These are phyloP conservation scores for Catostylus mosaicus DNA, from an alignment of 30 jellyfish, hydroid and myxozoan genomes.

Conservation along the genomic window DNA sequence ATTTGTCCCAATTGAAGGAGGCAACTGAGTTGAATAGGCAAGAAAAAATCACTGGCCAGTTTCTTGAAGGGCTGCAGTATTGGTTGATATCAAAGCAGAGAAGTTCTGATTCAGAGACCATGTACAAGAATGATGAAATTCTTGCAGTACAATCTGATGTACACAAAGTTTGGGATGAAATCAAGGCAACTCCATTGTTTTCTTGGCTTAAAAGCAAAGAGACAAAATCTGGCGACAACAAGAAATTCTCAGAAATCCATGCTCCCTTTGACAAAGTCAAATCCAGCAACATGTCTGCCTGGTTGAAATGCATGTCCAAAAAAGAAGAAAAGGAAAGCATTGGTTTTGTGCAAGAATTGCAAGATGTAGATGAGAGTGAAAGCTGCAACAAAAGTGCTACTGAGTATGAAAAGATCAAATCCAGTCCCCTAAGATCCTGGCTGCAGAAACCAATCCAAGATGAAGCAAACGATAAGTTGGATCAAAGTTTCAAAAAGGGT, in stretches of 20 bases:
- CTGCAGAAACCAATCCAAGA: neutral
- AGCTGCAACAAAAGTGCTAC: neutral
- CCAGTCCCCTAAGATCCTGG: neutral
- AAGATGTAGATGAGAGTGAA: neutral
- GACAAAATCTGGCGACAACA: too few relatives aligned
- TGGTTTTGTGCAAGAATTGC: neutral
- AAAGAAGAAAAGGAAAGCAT: neutral
- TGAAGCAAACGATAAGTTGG: neutral
- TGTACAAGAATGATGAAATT: neutral
- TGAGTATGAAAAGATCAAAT: neutral
- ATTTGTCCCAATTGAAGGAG: neutral
- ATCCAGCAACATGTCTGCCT: neutral
- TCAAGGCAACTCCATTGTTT: neutral
- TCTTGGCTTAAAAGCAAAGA: conserved; percentile 19
- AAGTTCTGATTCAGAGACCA: neutral
- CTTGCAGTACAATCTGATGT: neutral
- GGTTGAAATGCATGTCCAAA: neutral
- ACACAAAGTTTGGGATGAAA: conserved; percentile 39
- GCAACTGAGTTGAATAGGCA: neutral
- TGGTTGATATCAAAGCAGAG: conserved; percentile 27
- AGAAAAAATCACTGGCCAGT: neutral
- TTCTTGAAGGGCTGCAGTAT: conserved; percentile 1
- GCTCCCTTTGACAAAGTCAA: neutral
- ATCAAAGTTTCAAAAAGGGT: neutral
- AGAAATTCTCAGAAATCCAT: neutral